Conservation (phyloP, 2,113 vertebrate genomes). For the Myrmecobius fasciatus region DNA sequence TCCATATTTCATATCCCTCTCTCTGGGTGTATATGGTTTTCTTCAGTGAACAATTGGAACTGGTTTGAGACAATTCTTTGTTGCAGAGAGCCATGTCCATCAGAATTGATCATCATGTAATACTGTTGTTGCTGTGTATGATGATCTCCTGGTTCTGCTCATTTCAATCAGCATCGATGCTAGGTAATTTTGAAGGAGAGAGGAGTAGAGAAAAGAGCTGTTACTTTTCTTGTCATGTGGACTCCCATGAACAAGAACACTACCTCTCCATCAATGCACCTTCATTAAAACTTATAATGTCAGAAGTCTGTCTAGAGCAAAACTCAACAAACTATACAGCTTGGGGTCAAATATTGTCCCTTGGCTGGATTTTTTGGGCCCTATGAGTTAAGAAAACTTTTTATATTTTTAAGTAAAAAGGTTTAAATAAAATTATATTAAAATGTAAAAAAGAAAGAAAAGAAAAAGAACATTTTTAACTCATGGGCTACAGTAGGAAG, state of each 20-base stretch:
- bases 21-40: too few relatives aligned
- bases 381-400: not conserved
- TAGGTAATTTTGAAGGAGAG: not conserved
- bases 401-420: not conserved
- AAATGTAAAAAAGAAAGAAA: not conserved
- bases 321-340: not conserved
- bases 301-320: not conserved
- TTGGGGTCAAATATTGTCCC: not conserved
- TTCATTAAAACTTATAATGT: not conserved
- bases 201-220: not conserved
- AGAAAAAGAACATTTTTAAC: not conserved
- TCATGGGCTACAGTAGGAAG: not conserved
- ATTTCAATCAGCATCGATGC: too few relatives aligned
- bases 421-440: not conserved
- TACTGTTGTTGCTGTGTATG: too few relatives aligned
- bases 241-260: not conserved
- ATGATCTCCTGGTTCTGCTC: too few relatives aligned
- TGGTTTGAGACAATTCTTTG: too few relatives aligned
- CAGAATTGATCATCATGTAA: too few relatives aligned
- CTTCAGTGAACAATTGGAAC: too few relatives aligned
- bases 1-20: too few relatives aligned
- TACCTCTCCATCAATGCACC: not conserved
- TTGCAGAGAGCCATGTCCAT: too few relatives aligned
- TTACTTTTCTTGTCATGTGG: not conserved
- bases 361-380: not conserved